Evolutionary conservation across 2,797 vertebrate species (phyloP), one percentile per base, ranked within the genome.

Genomic region (Anolis apletophallus): DNA sequence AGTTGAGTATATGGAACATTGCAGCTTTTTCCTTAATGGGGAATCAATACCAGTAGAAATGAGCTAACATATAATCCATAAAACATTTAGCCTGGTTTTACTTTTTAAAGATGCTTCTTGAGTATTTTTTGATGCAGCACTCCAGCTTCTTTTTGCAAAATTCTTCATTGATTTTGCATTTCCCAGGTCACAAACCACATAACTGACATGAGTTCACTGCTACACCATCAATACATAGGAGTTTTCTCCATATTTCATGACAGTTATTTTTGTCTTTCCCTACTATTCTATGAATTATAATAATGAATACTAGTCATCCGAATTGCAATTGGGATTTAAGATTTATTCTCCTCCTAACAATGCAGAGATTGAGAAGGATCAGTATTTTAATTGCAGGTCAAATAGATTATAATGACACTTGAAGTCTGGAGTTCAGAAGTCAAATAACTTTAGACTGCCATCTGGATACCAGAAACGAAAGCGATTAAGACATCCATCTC

Each of bases 381-480:
- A 78, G 21, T 81, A 40, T 90, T 92, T 55, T 89, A 87, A 92
- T 84, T 89, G 75, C 76, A 89, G 87, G 92, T 80, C 85, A 93
- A 92, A 93, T 57, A 87, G 73, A 54, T 91, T 81, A 85, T 91
- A 93, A 93, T 92, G 91, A 89, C 80, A 88, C 83, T 90, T 88
- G 71, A 90, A 91, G 57, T 76, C 74, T 84, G 68, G 23, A 94
- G 89, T 91, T 93, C 91, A 94, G 81, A 94, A 88, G 87, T 92
- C 90, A 95, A 93, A 90, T 85, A 87, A 13, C 90, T 92, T 92
- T 88, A 90, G 59, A 46, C 36, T 89, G 87, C 68, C 90, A 91
- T 91, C 83, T 92, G 90, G 72, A 34, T 85, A 87, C 68, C 83
- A 91, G 81, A 81, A 83, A 83, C 86, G 61, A 74, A 93, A 84